These are phyloP conservation scores for Myripristis jacobus DNA, from an alignment of 2,797 vertebrate species.

Conservation along the genomic window DNA sequence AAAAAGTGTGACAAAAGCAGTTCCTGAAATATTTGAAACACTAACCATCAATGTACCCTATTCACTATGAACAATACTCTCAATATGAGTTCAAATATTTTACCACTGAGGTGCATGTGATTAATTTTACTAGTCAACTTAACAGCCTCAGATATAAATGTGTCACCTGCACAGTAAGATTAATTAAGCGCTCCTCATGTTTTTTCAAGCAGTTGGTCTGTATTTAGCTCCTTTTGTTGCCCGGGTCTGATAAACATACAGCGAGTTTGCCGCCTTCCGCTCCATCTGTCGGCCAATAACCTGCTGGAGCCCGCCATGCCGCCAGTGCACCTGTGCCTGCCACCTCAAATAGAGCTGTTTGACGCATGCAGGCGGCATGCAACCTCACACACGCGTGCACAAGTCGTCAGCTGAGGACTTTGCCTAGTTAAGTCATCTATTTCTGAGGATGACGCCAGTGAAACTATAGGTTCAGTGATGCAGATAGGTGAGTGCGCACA, in stretches of 20 bases:
- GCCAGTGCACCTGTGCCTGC: slow-evolving; percentile 83
- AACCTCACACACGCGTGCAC: slow-evolving; percentile 48
- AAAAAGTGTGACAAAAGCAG: too few relatives aligned
- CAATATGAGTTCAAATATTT: too few relatives aligned
- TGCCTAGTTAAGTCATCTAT: slow-evolving; percentile 44
- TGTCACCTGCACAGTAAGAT: not conserved
- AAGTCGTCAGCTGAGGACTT: slow-evolving; percentile 48
- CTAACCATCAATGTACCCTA: too few relatives aligned
- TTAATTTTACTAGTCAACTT: not conserved
- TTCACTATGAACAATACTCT: too few relatives aligned
- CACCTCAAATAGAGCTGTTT: slow-evolving; percentile 82
- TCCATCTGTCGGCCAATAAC: slow-evolving; percentile 86
- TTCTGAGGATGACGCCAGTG: slow-evolving; percentile 36
- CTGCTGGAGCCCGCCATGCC: slow-evolving; percentile 79
- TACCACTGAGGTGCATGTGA: not conserved
- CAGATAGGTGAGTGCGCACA: slow-evolving; percentile 20
- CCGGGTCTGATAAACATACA: slow-evolving; percentile 13
- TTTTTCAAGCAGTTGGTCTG: slow-evolving; percentile 1
- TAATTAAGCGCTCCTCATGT: not conserved
- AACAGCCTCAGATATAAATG: not conserved
- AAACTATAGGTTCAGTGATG: slow-evolving; percentile 35
- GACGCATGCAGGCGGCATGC: slow-evolving; percentile 67
- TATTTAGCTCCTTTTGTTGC: slow-evolving; percentile 20
- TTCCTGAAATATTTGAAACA: too few relatives aligned
- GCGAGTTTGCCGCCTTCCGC: slow-evolving; percentile 62